Conservation (phyloP, 2,797 vertebrate genomes). For the Sylvia borin region DNA sequence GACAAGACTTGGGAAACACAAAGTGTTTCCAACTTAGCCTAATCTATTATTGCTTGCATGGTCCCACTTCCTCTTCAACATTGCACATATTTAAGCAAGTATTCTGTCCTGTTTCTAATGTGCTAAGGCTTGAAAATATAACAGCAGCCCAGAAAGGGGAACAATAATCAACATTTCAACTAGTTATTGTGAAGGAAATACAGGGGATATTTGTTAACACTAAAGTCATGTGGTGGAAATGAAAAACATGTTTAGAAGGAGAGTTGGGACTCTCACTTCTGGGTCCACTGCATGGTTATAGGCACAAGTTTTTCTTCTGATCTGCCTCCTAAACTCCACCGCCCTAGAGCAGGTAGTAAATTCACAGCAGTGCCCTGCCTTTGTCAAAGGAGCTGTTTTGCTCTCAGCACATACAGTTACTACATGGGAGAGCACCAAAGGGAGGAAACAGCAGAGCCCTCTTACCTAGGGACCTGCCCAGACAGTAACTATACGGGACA, state of each 20-base stretch:
- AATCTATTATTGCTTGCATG: background rate
- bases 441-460: background rate
- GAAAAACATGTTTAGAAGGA: background rate
- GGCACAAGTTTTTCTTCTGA: background rate
- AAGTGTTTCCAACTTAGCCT: background rate
- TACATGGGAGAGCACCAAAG: background rate
- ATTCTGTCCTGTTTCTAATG: background rate
- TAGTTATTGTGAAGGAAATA: background rate
- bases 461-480: background rate
- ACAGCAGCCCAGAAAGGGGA: background rate
- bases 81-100: background rate
- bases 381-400: background rate
- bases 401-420: background rate
- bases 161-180: background rate
- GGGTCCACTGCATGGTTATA: background rate
- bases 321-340: background rate
- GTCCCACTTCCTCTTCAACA: background rate
- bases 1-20: background rate
- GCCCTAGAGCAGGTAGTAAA: background rate
- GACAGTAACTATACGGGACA: accelerated
- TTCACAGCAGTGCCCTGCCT: background rate
- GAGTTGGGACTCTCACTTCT: background rate
- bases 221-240: background rate
- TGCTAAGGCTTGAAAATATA: background rate
- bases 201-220: background rate